phyloP scores from a whole-genome alignment of 2,888 invertebrate genomes.

The Dasysyrphus tricinctus region DNA sequence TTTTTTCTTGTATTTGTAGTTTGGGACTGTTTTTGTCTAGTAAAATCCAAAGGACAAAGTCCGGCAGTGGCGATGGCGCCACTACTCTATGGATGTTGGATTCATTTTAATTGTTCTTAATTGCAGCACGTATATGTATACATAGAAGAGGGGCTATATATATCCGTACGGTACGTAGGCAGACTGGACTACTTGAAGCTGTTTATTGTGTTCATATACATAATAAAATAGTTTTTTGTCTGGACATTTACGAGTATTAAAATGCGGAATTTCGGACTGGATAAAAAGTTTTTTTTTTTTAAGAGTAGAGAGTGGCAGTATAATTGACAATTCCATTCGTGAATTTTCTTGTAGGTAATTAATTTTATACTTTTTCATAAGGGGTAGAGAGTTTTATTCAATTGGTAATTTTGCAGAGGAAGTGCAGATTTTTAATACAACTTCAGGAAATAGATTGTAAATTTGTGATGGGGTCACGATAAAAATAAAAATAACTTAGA shows the following conservation, averaged over 20 bases:
- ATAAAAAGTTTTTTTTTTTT: conserved; percentile 7
- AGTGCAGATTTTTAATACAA: not conserved
- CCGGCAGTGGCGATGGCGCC: conserved; percentile 46
- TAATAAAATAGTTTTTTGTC: conserved; percentile 62
- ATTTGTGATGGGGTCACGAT: not conserved
- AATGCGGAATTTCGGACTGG: conserved; percentile 37
- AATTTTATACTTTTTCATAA: not conserved
- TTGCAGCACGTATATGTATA: conserved; percentile 59
- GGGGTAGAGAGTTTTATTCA: conserved; percentile 4
- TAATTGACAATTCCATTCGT: conserved; percentile 63
- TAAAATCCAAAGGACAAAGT: not conserved
- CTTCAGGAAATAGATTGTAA: not conserved
- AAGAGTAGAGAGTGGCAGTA: conserved; percentile 29
- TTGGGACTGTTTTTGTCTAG: conserved; percentile 14
- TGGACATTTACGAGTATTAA: conserved; percentile 34
- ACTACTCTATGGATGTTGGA: conserved; percentile 47
- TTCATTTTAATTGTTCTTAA: conserved; percentile 73
- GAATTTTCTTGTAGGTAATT: conserved; percentile 36
- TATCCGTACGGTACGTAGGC: not conserved
- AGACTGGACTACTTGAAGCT: conserved; percentile 23
- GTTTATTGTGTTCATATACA: conserved; percentile 59
- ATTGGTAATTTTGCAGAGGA: conserved; percentile 5
- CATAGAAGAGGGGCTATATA: not conserved
- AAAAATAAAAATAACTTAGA: not conserved
- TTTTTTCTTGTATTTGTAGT: not conserved